These are phyloP conservation scores for Meteorus colon DNA, from an alignment of 2,888 invertebrate species.

Conservation along the genomic window DNA sequence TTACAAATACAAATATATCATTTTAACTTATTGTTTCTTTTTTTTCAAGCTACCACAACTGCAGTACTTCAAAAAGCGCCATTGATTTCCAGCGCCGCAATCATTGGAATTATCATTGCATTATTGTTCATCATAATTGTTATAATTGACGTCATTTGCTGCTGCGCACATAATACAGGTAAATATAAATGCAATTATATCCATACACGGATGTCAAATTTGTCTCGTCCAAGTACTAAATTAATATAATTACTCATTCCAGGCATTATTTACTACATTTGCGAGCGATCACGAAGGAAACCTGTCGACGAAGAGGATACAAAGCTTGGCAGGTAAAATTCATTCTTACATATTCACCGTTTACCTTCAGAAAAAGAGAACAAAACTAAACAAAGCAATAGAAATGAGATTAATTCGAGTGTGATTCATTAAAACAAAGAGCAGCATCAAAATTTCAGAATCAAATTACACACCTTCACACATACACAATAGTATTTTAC, in stretches of 20 bases:
- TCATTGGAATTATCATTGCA: slow-evolving; percentile 89
- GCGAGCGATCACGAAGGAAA: slow-evolving; percentile 77
- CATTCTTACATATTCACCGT: slow-evolving; percentile 27
- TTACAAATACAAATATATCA: slow-evolving; percentile 25
- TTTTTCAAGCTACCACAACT: slow-evolving; percentile 65
- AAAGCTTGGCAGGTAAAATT: slow-evolving; percentile 86
- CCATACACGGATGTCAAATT: background rate
- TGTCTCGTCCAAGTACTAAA: background rate
- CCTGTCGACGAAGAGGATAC: slow-evolving; percentile 86
- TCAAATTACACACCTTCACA: slow-evolving; percentile 14
- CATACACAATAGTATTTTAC: slow-evolving; percentile 49
- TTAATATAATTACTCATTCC: slow-evolving; percentile 43
- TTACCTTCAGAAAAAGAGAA: background rate
- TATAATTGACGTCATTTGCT: slow-evolving; percentile 88
- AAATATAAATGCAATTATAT: slow-evolving; percentile 38
- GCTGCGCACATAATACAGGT: slow-evolving; percentile 79
- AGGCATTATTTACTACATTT: slow-evolving; percentile 73
- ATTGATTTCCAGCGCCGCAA: slow-evolving; percentile 82
- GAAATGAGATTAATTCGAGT: background rate
- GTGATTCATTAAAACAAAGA: slow-evolving; percentile 6
- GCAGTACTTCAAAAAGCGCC: slow-evolving; percentile 73
- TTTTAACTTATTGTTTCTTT: slow-evolving; percentile 40
- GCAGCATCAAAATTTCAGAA: slow-evolving; percentile 15
- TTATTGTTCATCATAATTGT: slow-evolving; percentile 83
- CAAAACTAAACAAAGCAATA: background rate